Evolutionary conservation across 2,113 vertebrate species (phyloP).

Genomic region (Oenanthe oenanthe): DNA sequence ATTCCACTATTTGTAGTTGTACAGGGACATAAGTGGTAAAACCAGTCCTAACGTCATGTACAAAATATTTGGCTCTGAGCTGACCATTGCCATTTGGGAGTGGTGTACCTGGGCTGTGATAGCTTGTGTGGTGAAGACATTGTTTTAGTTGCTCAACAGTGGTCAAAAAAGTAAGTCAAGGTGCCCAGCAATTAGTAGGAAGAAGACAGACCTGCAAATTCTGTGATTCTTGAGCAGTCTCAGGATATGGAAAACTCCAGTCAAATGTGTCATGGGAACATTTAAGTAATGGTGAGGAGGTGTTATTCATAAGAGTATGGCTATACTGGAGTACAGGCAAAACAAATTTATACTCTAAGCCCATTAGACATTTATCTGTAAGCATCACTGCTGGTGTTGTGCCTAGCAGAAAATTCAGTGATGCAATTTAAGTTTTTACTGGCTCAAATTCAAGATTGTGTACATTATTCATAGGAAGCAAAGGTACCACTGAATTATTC

Average conservation of each 20-base stretch:
- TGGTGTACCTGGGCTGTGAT: background rate
- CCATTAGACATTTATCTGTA: background rate
- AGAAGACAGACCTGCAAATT: background rate
- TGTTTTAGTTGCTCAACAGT: background rate
- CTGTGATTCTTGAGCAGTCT: background rate
- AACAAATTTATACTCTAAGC: background rate
- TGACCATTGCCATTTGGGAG: background rate
- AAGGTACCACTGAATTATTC: constrained; percentile 2
- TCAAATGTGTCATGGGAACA: background rate
- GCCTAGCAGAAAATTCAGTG: background rate
- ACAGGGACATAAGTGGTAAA: rapidly evolving
- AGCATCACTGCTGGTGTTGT: background rate
- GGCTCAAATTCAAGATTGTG: background rate
- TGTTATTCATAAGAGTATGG: background rate
- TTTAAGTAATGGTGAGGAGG: background rate
- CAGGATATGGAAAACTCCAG: background rate
- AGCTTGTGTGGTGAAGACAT: background rate
- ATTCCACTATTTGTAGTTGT: background rate
- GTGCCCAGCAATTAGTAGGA: background rate
- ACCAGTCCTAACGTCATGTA: background rate
- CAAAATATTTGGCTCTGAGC: background rate
- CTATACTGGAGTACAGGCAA: background rate
- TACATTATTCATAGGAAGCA: background rate
- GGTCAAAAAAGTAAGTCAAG: background rate
- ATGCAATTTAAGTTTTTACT: background rate